Conservation (phyloP, 2,113 vertebrate genomes). For the Burhinus bistriatus region DNA sequence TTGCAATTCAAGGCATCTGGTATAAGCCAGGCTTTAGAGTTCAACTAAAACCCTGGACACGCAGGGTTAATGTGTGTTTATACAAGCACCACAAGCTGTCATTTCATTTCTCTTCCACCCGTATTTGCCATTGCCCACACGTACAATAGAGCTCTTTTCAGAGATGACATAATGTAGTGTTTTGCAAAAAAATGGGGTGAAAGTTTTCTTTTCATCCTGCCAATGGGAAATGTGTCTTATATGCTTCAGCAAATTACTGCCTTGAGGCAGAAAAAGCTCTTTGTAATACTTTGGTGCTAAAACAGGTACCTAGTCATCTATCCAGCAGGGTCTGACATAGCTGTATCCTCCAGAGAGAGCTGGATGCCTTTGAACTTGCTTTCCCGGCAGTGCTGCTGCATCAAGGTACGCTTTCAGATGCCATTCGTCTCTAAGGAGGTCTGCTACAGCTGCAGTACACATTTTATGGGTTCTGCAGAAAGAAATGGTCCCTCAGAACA, state of each 20-base stretch:
- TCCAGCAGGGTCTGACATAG: constrained; percentile 28
- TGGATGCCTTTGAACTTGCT: constrained; percentile 46
- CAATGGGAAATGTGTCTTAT: constrained; percentile 27
- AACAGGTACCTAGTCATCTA: constrained; percentile 56
- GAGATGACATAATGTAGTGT: constrained; percentile 25
- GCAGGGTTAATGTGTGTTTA: constrained; percentile 34
- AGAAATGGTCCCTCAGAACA: constrained; percentile 24
- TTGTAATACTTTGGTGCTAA: constrained; percentile 50
- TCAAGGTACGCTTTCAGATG: background rate
- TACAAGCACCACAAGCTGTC: background rate
- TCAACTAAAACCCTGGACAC: background rate
- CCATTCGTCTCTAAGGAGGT: background rate
- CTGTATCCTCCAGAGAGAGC: constrained; percentile 33
- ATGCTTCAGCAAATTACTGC: constrained; percentile 53
- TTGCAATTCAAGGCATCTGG: background rate
- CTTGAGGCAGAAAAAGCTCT: constrained; percentile 57
- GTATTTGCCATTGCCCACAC: background rate
- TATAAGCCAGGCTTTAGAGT: background rate
- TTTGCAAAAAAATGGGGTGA: background rate
- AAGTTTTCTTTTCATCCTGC: constrained; percentile 55
- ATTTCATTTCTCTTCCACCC: background rate
- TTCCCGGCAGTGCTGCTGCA: background rate
- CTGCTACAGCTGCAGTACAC: background rate
- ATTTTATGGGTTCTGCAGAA: constrained; percentile 2
- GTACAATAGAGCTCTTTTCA: constrained; percentile 37